Evolutionary conservation across 2,888 invertebrate species (phyloP).

Genomic region (Pecten maximus): DNA sequence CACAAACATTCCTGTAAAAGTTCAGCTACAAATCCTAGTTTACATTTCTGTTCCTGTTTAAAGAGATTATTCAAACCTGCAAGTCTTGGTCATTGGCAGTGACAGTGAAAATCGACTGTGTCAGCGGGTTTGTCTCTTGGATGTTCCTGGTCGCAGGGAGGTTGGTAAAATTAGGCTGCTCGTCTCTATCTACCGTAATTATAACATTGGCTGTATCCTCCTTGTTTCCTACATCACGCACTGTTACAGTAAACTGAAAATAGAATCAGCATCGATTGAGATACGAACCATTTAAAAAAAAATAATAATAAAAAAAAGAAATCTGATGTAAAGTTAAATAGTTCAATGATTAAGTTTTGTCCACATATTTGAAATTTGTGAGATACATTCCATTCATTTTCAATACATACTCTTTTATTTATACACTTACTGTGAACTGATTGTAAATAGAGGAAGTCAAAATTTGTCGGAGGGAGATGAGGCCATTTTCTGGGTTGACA

Average conservation of each 20-base stretch:
- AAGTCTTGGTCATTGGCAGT: constrained; percentile 44
- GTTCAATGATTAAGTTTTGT: not conserved
- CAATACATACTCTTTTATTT: not conserved
- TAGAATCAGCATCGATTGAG: not conserved
- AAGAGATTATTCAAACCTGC: constrained; percentile 37
- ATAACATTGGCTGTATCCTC: constrained; percentile 59
- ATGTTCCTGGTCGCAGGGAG: constrained; percentile 53
- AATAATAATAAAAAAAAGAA: not conserved
- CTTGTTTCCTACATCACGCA: constrained; percentile 64
- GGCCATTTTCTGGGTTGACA: constrained; percentile 64
- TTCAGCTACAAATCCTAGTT: too few species aligned
- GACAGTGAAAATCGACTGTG: constrained; percentile 38
- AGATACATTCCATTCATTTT: too few species aligned
- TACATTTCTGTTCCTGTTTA: not conserved
- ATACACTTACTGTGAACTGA: not conserved
- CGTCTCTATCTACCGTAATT: constrained; percentile 64
- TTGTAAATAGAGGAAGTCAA: constrained; percentile 43
- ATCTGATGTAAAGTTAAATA: not conserved
- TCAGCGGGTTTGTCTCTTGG: constrained; percentile 52
- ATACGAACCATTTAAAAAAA: not conserved
- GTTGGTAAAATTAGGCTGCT: constrained; percentile 59
- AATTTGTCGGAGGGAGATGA: constrained; percentile 54
- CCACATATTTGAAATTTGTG: not conserved
- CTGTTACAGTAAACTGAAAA: constrained; percentile 69
- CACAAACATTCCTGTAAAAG: too few species aligned